These are phyloP conservation scores for Corythoichthys haematopterus DNA, from an alignment of 2,113 vertebrate genomes.

Conservation along the genomic window DNA sequence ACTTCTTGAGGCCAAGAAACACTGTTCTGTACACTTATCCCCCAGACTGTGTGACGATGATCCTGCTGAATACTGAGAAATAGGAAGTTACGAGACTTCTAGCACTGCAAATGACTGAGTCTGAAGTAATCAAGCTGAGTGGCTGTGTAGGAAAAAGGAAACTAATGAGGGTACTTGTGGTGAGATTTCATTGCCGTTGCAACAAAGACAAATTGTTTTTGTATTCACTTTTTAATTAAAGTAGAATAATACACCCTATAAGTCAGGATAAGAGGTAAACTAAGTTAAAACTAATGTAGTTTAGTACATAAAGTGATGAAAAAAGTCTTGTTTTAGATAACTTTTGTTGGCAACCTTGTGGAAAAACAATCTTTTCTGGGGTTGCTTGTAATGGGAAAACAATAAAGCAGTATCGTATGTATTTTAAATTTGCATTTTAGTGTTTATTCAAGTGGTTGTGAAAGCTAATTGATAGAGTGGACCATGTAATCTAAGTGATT, in stretches of 20 bases:
- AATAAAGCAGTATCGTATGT: background rate
- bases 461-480: background rate
- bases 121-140: slow-evolving; percentile 61
- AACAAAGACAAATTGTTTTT: slow-evolving; percentile 4
- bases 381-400: background rate
- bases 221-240: slow-evolving; percentile 2
- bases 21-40: slow-evolving; percentile 53
- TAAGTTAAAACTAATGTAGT: background rate
- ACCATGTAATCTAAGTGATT: background rate
- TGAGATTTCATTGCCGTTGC: slow-evolving; percentile 41
- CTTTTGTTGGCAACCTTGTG: background rate
- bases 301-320: background rate
- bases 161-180: slow-evolving; percentile 40
- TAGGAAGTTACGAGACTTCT: slow-evolving; percentile 30
- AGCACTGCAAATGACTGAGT: slow-evolving; percentile 18
- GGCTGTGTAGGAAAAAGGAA: slow-evolving; percentile 57
- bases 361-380: background rate
- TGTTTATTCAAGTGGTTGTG: background rate
- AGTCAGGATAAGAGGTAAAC: background rate
- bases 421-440: too few relatives aligned
- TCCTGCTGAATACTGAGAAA: slow-evolving; percentile 21
- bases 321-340: background rate
- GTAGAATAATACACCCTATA: background rate
- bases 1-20: slow-evolving; percentile 51
- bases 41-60: slow-evolving; percentile 35